phyloP scores from a whole-genome alignment of 2,797 vertebrate genomes.

The Peromyscus attwateri region DNA sequence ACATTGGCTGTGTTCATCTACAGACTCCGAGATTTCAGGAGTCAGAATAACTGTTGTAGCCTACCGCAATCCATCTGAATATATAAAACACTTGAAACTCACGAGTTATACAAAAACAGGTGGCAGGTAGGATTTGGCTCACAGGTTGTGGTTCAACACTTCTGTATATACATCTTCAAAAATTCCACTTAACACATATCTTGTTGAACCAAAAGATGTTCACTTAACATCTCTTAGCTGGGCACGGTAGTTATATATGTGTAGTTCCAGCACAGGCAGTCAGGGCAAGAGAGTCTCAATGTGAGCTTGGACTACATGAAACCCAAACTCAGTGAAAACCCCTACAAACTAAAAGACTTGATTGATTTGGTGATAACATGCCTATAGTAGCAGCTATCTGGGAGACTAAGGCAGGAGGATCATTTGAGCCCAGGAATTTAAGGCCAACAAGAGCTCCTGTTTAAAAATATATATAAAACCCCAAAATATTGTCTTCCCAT shows the following conservation, averaged over 20 bases:
- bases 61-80: background rate
- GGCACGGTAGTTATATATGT: background rate
- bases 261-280: background rate
- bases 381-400: background rate
- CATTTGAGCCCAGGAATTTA: background rate
- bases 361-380: background rate
- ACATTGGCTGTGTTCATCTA: rapidly evolving
- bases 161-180: background rate
- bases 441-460: background rate
- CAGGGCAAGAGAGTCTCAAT: background rate
- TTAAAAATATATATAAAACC: background rate
- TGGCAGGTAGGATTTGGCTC: background rate
- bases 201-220: background rate
- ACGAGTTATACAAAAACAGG: background rate
- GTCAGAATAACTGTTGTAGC: background rate
- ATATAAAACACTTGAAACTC: background rate
- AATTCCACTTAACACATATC: background rate
- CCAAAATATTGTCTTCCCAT: conserved; percentile 11
- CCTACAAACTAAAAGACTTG: background rate
- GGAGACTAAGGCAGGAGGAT: background rate
- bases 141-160: background rate
- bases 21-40: background rate
- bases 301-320: background rate
- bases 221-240: background rate
- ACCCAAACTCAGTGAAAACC: background rate